Conservation (phyloP, 2,888 invertebrate genomes). For the Ectemnius cavifrons region DNA sequence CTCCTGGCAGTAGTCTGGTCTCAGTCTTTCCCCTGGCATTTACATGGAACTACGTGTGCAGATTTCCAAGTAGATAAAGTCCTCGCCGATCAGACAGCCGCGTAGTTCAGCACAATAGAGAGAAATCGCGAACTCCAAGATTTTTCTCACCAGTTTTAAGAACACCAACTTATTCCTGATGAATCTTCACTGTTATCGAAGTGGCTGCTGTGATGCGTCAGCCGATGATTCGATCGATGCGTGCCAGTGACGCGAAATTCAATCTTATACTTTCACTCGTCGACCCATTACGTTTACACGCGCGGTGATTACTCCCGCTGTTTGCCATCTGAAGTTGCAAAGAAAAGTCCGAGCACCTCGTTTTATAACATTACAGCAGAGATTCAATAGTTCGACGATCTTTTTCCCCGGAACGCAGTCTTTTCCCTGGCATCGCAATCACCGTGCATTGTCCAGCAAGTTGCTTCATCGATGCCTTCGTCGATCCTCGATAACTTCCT, state of each 20-base stretch:
- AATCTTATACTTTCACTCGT: conserved; percentile 48
- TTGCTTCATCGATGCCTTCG: too few species aligned
- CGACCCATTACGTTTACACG: conserved; percentile 16
- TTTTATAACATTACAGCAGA: too few species aligned
- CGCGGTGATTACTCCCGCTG: not conserved
- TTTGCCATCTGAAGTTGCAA: too few species aligned
- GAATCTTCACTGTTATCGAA: conserved; percentile 39
- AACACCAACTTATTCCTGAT: not conserved
- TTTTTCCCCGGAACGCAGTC: not conserved
- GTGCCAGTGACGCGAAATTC: conserved; percentile 21
- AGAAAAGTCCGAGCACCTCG: too few species aligned
- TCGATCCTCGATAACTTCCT: too few species aligned
- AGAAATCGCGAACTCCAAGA: not conserved
- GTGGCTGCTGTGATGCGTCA: conserved; percentile 45
- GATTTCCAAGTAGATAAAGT: not conserved
- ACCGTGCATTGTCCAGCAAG: not conserved
- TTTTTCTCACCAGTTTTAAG: not conserved
- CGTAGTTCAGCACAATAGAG: not conserved
- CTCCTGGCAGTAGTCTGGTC: too few species aligned
- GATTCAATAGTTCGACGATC: too few species aligned
- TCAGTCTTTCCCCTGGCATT: conserved; percentile 2
- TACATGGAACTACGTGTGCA: not conserved
- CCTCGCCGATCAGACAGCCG: too few species aligned
- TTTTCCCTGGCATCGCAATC: not conserved
- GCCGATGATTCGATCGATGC: conserved; percentile 40